Conservation (phyloP, 2,888 invertebrate species). For the Nephrocerus scutellatus region DNA sequence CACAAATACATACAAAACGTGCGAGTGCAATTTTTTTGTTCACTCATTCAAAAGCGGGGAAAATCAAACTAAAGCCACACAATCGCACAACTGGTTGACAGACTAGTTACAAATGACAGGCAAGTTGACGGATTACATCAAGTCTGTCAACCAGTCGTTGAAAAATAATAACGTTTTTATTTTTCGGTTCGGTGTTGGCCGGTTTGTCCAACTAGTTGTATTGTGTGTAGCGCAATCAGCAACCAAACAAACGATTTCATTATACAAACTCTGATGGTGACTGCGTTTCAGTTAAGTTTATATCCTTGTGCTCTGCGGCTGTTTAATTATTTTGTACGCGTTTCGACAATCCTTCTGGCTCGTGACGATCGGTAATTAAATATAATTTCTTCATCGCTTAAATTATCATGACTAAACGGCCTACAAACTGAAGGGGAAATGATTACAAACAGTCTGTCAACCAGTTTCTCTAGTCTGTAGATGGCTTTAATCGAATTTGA, state of each 20-base stretch:
- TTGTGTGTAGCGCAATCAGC: constrained; percentile 4
- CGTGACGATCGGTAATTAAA: constrained; percentile 3
- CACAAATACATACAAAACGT: too few relatives aligned
- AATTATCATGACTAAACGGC: constrained; percentile 2
- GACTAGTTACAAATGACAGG: constrained; percentile 3
- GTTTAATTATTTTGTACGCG: constrained; percentile 1
- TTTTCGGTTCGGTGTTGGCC: constrained; percentile 1
- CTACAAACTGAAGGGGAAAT: not conserved
- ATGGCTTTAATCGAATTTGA: too few relatives aligned
- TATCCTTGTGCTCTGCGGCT: constrained; percentile 1
- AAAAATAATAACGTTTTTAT: too few relatives aligned
- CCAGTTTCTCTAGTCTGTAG: too few relatives aligned
- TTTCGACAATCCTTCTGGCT: constrained; percentile 3
- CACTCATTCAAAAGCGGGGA: too few relatives aligned
- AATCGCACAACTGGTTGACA: constrained; percentile 1
- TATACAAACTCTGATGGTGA: constrained; percentile 4
- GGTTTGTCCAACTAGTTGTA: constrained; percentile 3
- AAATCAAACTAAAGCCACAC: too few relatives aligned
- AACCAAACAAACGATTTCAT: constrained; percentile 5
- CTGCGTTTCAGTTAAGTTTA: constrained; percentile 1
- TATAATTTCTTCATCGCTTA: constrained; percentile 4
- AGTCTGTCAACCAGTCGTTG: constrained; percentile 6
- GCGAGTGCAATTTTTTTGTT: too few relatives aligned
- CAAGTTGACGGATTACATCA: constrained; percentile 2
- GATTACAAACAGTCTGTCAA: constrained; percentile 1